Base-by-base conservation (phyloP, 2,113 vertebrate species). In the Cromileptes altivelis region DNA sequence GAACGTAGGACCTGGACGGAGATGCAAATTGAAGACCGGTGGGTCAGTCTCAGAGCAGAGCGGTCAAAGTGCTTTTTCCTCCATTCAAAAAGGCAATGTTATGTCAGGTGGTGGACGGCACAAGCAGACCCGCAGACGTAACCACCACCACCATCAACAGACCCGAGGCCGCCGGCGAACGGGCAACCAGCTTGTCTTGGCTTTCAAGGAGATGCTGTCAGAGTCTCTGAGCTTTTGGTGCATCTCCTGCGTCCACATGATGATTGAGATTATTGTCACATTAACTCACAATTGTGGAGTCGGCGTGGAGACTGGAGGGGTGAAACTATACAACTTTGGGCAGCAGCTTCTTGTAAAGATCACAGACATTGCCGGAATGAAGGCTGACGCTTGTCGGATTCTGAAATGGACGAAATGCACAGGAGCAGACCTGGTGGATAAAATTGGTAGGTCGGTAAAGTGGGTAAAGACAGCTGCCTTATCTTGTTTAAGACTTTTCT, bases 221-320 rank as follows among this genome's bases (percentile, higher is more conserved):
- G 96, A 95, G 71, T 92, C 92, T 2, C 64, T 96, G 33, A 94
- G 94, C 62, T 93, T 96, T 71, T 97, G 97, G 92, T 97, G 96
- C 86, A 90, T 97, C 65, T 95, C 96, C 63, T 97, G 96, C 70
- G 85, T 97, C 71, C 95, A 94, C 88, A 95, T 97, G 93, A 89
- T 98, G 85, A 97, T 97, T 33, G 95, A 97, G 83, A 94, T 97
- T 69, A 96, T 98, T 40, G 95, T 96, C 61, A 94, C 96, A 25
- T 94, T 97, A 74, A 95, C 95, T 67, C 95, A 95, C 71, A 94
- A 92, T 49, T 96, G 95, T 60, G 95, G 97, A 52, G 90, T 97
- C 10, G 93, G 90, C 0, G 95, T 97, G 40, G 97, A 97, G 91
- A 91, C 90, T 0, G 94, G 94, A 23, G 95, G 93, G 6, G 62